Evolutionary conservation across 2,113 vertebrate species (phyloP).

Genomic region (Chaetodon trifascialis): DNA sequence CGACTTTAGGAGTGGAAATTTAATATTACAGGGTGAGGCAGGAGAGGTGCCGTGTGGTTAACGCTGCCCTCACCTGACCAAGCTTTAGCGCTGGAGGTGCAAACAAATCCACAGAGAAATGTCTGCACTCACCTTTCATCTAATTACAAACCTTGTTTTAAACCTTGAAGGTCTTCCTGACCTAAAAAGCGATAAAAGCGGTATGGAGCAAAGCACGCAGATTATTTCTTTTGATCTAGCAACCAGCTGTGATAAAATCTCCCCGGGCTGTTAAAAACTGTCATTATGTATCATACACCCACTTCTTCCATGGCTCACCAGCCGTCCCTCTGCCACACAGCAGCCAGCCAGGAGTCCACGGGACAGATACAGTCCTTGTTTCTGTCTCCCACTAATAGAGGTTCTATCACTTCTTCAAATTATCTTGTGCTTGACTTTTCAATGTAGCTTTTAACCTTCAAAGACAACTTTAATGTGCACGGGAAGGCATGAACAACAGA

Average conservation of each 20-base stretch:
- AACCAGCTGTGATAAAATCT: background rate
- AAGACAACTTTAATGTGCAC: conserved; percentile 73
- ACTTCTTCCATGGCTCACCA: background rate
- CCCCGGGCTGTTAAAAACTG: background rate
- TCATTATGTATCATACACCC: background rate
- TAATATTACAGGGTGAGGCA: too few species aligned
- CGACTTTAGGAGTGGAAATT: background rate
- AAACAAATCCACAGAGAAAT: background rate
- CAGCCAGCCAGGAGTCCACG: background rate
- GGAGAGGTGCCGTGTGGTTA: background rate
- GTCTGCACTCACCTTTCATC: background rate
- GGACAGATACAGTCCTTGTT: background rate
- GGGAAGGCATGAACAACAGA: conserved; percentile 63
- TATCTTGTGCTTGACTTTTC: background rate
- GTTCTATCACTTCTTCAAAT: background rate
- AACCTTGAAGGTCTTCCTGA: background rate
- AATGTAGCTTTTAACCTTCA: conserved; percentile 33
- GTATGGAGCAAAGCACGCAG: background rate
- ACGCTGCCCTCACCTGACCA: background rate
- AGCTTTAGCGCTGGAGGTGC: background rate
- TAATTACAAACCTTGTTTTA: background rate
- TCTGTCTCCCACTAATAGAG: conserved; percentile 2
- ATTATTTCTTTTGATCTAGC: background rate
- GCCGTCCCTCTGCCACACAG: background rate
- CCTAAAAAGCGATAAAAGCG: background rate